These are phyloP conservation scores for Diuraphis noxia DNA, from an alignment of 1,140 invertebrate species.

Conservation along the genomic window DNA sequence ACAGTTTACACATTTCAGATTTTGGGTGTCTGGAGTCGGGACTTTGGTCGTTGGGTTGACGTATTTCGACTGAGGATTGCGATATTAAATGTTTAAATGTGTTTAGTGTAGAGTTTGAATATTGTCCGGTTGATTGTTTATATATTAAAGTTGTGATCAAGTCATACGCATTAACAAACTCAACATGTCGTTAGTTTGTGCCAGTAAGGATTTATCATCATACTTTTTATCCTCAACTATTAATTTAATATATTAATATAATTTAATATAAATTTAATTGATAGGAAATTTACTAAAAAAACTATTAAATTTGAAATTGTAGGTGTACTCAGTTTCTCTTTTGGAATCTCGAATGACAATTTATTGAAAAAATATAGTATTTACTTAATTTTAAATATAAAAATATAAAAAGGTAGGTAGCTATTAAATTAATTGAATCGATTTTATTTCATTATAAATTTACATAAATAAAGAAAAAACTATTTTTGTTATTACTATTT, in stretches of 20 bases:
- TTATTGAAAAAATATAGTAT: too few relatives aligned
- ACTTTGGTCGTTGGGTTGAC: not conserved
- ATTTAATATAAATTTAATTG: too few relatives aligned
- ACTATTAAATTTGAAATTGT: not conserved
- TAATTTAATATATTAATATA: too few relatives aligned
- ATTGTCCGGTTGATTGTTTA: not conserved
- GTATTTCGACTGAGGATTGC: not conserved
- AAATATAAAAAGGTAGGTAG: too few relatives aligned
- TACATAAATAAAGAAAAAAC: too few relatives aligned
- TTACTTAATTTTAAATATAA: too few relatives aligned
- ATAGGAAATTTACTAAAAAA: too few relatives aligned
- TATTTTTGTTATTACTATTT: too few relatives aligned
- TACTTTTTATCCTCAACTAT: not conserved
- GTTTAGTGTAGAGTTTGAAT: not conserved
- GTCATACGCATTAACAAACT: not conserved
- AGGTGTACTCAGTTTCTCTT: not conserved
- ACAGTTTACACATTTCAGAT: not conserved
- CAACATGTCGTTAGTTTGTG: slow-evolving; percentile 48
- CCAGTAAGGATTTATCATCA: slow-evolving; percentile 48
- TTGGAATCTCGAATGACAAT: not conserved
- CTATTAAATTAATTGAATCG: too few relatives aligned
- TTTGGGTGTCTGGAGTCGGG: not conserved
- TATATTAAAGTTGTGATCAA: not conserved
- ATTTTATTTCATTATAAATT: too few relatives aligned
- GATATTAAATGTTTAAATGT: not conserved